A percentile compares a stretch with the other conserved stretches of the same genome.
phyloP scores from a whole-genome alignment of 2,797 vertebrate genomes.

The Salarias fasciatus region DNA sequence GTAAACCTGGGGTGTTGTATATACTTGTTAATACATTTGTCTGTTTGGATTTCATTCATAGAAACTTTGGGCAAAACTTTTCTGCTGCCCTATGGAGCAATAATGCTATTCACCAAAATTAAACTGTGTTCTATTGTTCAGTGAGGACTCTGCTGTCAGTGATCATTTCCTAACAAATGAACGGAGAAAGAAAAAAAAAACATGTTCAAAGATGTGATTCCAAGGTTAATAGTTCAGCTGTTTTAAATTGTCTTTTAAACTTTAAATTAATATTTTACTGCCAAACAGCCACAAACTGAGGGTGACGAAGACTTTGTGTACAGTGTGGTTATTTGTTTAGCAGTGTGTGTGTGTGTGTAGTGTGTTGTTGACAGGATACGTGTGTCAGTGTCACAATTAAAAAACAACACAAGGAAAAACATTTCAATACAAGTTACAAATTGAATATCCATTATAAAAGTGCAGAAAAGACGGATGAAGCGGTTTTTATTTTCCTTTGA shows the following conservation, averaged over 20 bases:
- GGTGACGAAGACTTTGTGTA: constrained; percentile 7
- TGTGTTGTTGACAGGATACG: constrained; percentile 4
- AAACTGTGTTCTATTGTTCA: constrained; percentile 39
- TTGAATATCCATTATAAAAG: constrained; percentile 1
- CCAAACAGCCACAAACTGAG: not conserved
- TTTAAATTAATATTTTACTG: constrained; percentile 25
- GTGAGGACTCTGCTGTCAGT: constrained; percentile 34
- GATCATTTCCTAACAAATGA: constrained; percentile 48
- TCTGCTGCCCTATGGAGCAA: constrained; percentile 33
- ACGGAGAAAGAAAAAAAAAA: constrained; percentile 31
- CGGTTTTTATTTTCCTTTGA: constrained; percentile 16
- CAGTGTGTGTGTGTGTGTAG: not conserved
- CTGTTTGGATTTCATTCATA: constrained; percentile 42
- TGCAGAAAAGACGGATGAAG: not conserved
- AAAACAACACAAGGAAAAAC: constrained; percentile 7
- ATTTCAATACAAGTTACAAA: constrained; percentile 17
- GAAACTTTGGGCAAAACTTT: constrained; percentile 38
- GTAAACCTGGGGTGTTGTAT: constrained; percentile 14
- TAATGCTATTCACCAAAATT: constrained; percentile 48
- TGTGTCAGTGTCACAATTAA: constrained; percentile 4
- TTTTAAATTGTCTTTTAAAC: constrained; percentile 20
- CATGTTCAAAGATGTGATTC: constrained; percentile 39
- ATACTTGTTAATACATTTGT: constrained; percentile 32
- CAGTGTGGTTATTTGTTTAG: not conserved
- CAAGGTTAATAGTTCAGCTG: constrained; percentile 19